These are phyloP conservation scores for Trachythela sp. DNA, from an alignment of 64 coral and sea anemone genomes.

Conservation along the genomic window DNA sequence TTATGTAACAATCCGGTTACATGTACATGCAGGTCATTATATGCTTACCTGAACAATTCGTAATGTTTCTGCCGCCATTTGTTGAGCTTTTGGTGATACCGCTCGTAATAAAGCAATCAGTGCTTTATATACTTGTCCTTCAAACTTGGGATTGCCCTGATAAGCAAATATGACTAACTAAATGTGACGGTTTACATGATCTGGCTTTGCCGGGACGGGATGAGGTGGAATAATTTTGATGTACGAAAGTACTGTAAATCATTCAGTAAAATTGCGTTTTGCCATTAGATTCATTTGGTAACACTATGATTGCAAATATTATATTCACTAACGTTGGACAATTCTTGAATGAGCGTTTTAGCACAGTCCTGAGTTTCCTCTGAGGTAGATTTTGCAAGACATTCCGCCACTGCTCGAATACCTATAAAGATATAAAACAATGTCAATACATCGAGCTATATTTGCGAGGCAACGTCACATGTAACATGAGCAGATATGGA, in stretches of 20 bases:
- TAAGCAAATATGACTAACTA: neutral
- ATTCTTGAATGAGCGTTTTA: constrained; percentile 74
- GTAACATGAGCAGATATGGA: neutral
- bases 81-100: constrained; percentile 93
- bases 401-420: constrained; percentile 93
- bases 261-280: too few relatives aligned
- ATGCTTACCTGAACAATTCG: constrained; percentile 98
- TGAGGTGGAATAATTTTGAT: neutral
- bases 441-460: neutral
- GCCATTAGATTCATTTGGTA: too few relatives aligned
- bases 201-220: neutral
- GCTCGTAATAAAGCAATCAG: constrained; percentile 81
- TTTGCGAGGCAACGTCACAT: neutral
- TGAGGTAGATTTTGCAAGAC: constrained; percentile 83
- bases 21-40: too few relatives aligned
- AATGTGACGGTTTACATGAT: neutral
- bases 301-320: too few relatives aligned
- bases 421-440: constrained; percentile 29
- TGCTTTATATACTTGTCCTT: constrained; percentile 92
- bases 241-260: too few relatives aligned
- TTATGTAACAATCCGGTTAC: too few relatives aligned
- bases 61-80: constrained; percentile 94
- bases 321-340: constrained; percentile 69
- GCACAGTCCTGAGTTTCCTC: constrained; percentile 95
- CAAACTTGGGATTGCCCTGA: constrained; percentile 94